A percentile compares a stretch with the other conserved stretches of the same genome.
Conservation (phyloP, 2,888 invertebrate species). For the Brassicogethes aeneus region DNA sequence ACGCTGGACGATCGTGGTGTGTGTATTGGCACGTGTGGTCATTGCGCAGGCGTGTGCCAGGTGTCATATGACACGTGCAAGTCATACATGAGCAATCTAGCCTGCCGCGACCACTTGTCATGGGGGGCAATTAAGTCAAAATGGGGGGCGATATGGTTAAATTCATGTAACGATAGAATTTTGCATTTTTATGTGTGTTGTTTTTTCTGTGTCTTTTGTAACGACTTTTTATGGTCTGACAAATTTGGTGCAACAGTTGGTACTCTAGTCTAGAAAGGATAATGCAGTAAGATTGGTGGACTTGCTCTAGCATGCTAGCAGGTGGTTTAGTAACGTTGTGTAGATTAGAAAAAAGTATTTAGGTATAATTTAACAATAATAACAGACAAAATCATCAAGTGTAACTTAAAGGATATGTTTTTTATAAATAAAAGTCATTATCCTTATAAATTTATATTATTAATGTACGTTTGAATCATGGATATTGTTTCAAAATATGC, state of each 20-base stretch:
- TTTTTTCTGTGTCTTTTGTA: conserved; percentile 1
- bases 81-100: conserved; percentile 1
- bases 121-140: neutral
- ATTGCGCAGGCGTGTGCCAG: conserved; percentile 1
- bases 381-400: too few species aligned
- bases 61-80: conserved; percentile 1
- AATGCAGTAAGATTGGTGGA: neutral
- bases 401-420: too few species aligned
- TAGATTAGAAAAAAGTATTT: too few species aligned
- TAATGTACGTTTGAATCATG: too few species aligned
- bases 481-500: too few species aligned
- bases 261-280: neutral
- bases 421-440: too few species aligned
- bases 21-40: neutral
- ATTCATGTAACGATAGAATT: neutral
- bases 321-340: too few species aligned
- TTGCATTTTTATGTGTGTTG: neutral
- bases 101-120: neutral
- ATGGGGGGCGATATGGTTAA: neutral
- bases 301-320: too few species aligned
- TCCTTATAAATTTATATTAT: too few species aligned
- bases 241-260: conserved; percentile 1
- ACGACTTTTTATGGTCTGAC: conserved; percentile 2
- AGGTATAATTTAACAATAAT: too few species aligned
- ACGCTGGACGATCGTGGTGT: neutral